phyloP scores from a whole-genome alignment of 2,797 vertebrate species.

The Calcarius lapponicus region DNA sequence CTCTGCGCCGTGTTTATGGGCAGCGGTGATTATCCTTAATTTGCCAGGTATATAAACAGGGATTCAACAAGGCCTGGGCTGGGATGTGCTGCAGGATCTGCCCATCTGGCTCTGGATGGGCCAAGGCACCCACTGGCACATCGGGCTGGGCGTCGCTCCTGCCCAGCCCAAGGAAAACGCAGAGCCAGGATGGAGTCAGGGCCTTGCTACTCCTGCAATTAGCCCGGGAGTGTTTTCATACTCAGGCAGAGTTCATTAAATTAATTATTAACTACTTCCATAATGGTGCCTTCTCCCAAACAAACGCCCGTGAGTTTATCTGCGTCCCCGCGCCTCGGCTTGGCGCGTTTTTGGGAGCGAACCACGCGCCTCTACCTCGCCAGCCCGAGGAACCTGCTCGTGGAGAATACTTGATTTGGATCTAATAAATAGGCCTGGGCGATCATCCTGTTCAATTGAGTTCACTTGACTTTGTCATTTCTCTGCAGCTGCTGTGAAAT shows the following conservation, averaged over 20 bases:
- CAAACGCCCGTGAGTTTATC: fast-evolving
- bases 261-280: neutral
- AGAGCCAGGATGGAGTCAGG: too few species aligned
- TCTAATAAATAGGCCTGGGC: slow-evolving; percentile 71
- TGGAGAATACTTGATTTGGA: slow-evolving; percentile 60
- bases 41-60: slow-evolving; percentile 61
- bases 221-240: neutral
- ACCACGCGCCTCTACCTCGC: neutral
- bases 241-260: neutral
- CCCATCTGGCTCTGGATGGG: fast-evolving
- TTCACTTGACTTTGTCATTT: slow-evolving; percentile 79
- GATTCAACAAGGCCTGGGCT: slow-evolving; percentile 8
- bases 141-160: fast-evolving
- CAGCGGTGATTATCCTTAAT: slow-evolving; percentile 69
- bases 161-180: too few species aligned
- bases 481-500: slow-evolving; percentile 76
- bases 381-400: neutral
- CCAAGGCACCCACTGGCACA: fast-evolving
- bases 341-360: neutral
- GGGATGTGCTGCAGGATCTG: neutral
- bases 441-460: slow-evolving; percentile 72
- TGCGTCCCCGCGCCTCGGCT: fast-evolving
- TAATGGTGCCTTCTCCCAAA: neutral
- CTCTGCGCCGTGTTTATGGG: slow-evolving; percentile 70
- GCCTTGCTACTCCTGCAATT: neutral